Base-by-base conservation (phyloP, 2,888 invertebrate genomes). In the Penaeus monodon region DNA sequence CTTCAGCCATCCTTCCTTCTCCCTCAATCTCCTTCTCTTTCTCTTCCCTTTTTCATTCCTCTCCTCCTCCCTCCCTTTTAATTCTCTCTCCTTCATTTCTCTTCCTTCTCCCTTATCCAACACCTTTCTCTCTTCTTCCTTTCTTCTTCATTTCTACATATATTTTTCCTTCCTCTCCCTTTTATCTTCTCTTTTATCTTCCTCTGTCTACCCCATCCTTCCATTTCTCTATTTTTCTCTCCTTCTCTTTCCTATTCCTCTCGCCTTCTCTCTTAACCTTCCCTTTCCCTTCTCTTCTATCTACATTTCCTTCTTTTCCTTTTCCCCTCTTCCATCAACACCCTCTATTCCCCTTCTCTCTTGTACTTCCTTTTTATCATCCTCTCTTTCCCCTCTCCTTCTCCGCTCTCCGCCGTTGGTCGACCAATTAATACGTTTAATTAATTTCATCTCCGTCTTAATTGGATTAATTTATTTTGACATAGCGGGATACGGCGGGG, bases 391-490 rank as follows among this genome's bases (percentile, higher is more conserved):
- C 78, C 74, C 44, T 44, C 6, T 44, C 44, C 44, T 8, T 44
- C 6, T 44, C 44, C 0, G 22, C 64, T 63, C 3, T 27, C 80
- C 29, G 29, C n/a, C 65, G 65, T 29, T n/a, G 77, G 38, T 65
- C 66, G 76, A 44, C 77, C 78, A 84, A 84, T 84, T 84, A 76
- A 76, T 77, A 84, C 77, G 57, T 70, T 68, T 84, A 84, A 78
- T 84, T 84, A 84, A 76, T 84, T 68, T 57, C 84, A 78, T 78
- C 84, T 84, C 68, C 78, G 24, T 68, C 78, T 77, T 78, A 78
- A 84, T 84, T 84, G 84, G 68, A 68, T 78, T 79, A 84, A 68
- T 84, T 57, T 78, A 84, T 84, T 84, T 84, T 27, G 84, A 77
- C 84, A 29, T 33, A 82, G 73, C 33, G 29, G 27, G 73, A 29